Base-by-base conservation (phyloP, 2,797 vertebrate species). In the Esox masquinongy region DNA sequence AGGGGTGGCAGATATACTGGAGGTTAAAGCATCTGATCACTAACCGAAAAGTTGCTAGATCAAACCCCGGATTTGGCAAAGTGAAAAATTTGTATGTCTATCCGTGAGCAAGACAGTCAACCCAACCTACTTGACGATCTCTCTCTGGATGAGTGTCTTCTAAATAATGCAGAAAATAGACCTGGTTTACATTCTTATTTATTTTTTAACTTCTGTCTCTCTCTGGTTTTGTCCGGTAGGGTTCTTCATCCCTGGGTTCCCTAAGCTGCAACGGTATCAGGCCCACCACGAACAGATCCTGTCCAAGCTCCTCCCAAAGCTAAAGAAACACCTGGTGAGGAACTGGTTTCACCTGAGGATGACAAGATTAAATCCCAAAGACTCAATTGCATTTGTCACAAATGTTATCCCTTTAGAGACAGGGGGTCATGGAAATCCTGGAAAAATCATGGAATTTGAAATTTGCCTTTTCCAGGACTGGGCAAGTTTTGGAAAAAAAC, bases 161-260 rank as follows among this genome's bases (percentile, higher is more conserved):
- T 43, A 43, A 43, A 43, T 43, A 43, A 43, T 43, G 5, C 9
- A 43, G 39, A 43, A 43, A 6, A 43, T 43, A 43, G 5, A 59
- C 29, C 15, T 16, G 24, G 64, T 67, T 67, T 34, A 56, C 53
- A 56, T n/a, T 56, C 7, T 56, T 56, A 7, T 19, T 53, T 66
- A 2, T 69, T 2, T 15, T 15, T 68, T 15, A n/a, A 2, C 26
- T 7, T 49, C 24, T 74, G 7, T 67, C 16, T 72, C 14, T 43
- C 19, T 16, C 34, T 63, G 5, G 14, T 29, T 49, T 1, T n/a
- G 3, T 24, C 26, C 31, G 64, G 15, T 36, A 96, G 96, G 95
- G 31, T 95, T 97, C 90, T 97, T 96, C 85, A 95, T 96, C 71
- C 96, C 95, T 0, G 95, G 95, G 34, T 96, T 97, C 89, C 96